Evolutionary conservation across 2,797 vertebrate genomes (phyloP), one percentile per base, ranked within the genome.

Genomic region (Scolopax bukidnonensis): DNA sequence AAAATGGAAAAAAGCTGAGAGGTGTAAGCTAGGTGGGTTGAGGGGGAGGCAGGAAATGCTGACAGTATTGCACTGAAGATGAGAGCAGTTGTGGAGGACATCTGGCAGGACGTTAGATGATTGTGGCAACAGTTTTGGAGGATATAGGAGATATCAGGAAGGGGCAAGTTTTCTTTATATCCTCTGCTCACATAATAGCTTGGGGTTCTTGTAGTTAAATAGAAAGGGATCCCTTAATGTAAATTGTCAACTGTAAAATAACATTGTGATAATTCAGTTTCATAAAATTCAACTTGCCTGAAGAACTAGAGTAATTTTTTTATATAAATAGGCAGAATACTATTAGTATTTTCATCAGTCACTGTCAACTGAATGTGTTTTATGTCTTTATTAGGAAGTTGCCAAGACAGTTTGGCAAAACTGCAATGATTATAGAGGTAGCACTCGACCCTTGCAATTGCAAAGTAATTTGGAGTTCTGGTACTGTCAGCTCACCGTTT

Each of bases 301-400:
- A 67, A 92, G 36, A 93, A 28, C 9, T 70, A 79, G 28, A 32
- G n/a, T 79, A 32, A n/a, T 43, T n/a, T 70, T 41, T 86, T 78
- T 68, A 25, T 12, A 14, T 45, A 67, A 74, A 19, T 32, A 78
- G 87, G 27, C 48, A 87, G 71, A 80, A 57, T 77, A 47, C 24
- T 27, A 7, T 80, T 75, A 71, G 12, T 43, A n/a, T 92, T 77
- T 93, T 84, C 41, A 89, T 92, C 89, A 85, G 1, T 80, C 60
- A 68, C 12, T 74, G 48, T 85, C 78, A 87, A 82, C 20, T 87
- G 33, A 91, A 48, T 71, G 18, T 82, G 54, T 92, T 90, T 87
- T 65, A 53, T 83, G 57, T 83, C 91, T 86, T 76, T 89, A 60
- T 84, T 68, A 90, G 36, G 92, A 75, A 84, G 56, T 79, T 76